Evolutionary conservation across 2,797 vertebrate species (phyloP), one percentile per base, ranked within the genome.

Genomic region (Adelosebastes latens): DNA sequence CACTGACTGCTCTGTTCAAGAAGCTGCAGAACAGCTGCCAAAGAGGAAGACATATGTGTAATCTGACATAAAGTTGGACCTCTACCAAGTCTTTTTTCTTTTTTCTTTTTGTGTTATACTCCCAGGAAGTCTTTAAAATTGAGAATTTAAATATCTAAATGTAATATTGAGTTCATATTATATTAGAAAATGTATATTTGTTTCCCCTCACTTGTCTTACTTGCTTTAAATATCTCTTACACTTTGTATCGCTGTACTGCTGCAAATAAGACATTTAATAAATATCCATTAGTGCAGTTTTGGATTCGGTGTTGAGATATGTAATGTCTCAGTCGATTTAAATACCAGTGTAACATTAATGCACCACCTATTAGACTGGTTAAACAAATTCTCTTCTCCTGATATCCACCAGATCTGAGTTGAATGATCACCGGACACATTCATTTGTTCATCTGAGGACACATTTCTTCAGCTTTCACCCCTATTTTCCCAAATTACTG

Each of bases 21-120:
- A 77, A 66, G 71, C 69, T 59, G 20, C 73, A 81, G 56, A 84
- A 72, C 86, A 93, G 89, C 86, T 91, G 90, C 86, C 69, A 86
- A 62, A 53, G 75, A 87, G 61, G 73, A 81, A 85, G 86, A 85
- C 78, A 32, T 79, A 79, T 77, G 85, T 85, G 83, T 68, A 87
- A 78, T 78, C 59, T 75, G 85, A 86, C 88, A 75, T 77, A 34
- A 81, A 84, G 76, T 82, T 90, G 83, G 81, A 86, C 6, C 22
- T 49, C 2, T 8, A 72, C 84, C 85, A 92, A 88, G 14, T 62
- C 55, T 79, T 34, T 25, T 73, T 49, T 8, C 6, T 49, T 20
- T 20, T 25, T 61, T 66, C 53, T 77, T 24, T 85, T 83, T 77
- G 63, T 77, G 46, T 72, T 53, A 13, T 29, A 32, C 34, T 53